These are phyloP conservation scores for Grallaria varia DNA, from an alignment of 2,113 vertebrate species.

Conservation along the genomic window DNA sequence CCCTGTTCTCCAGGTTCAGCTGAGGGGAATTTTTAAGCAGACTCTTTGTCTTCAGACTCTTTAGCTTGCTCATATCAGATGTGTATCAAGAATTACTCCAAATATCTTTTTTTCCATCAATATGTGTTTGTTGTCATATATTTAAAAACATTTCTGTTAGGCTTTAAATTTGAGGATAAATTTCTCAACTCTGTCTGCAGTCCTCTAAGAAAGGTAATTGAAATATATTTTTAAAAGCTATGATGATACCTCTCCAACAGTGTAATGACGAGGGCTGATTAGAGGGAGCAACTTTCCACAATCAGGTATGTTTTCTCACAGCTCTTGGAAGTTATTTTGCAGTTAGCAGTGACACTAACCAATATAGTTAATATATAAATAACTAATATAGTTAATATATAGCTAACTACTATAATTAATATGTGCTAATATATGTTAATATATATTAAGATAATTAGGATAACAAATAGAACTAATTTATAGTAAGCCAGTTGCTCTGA, in stretches of 20 bases:
- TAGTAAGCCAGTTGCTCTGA: background rate
- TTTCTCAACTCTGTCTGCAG: background rate
- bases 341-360: background rate
- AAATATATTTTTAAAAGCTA: background rate
- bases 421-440: background rate
- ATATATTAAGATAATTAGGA: background rate
- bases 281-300: background rate
- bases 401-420: background rate
- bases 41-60: background rate
- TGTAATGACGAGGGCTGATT: background rate
- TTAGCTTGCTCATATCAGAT: background rate
- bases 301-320: background rate
- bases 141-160: background rate
- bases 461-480: background rate
- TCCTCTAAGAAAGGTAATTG: background rate
- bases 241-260: background rate
- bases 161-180: background rate
- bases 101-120: background rate
- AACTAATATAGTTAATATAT: background rate
- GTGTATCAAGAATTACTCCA: fast-evolving
- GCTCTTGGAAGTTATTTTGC: background rate
- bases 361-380: background rate
- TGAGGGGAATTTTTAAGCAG: background rate
- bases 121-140: background rate
- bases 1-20: background rate